Evolutionary conservation across 2,888 invertebrate genomes (phyloP).

Genomic region (Nineta flava): DNA sequence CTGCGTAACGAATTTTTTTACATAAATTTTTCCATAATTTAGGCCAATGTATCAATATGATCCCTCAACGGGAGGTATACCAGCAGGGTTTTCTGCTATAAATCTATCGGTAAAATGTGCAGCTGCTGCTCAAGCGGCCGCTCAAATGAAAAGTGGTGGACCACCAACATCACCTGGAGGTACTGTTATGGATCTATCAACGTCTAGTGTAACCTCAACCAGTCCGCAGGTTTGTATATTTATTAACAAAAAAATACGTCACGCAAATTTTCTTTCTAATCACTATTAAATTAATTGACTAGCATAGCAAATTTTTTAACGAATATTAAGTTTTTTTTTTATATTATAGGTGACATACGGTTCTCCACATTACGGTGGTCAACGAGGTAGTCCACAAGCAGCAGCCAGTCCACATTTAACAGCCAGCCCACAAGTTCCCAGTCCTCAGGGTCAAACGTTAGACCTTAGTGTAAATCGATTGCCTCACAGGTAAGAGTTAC

Average conservation of each 20-base stretch:
- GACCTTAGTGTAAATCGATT: slow-evolving; percentile 78
- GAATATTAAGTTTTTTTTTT: neutral
- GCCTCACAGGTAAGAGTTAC: slow-evolving; percentile 53
- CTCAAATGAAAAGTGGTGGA: slow-evolving; percentile 39
- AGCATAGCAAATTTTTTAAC: neutral
- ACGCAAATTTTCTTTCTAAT: neutral
- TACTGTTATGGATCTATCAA: slow-evolving; percentile 73
- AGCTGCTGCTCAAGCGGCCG: slow-evolving; percentile 45
- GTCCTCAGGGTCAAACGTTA: slow-evolving; percentile 80
- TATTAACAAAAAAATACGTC: neutral
- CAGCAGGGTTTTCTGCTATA: slow-evolving; percentile 64
- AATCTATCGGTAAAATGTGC: slow-evolving; percentile 76
- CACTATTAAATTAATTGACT: neutral
- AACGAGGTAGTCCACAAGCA: slow-evolving; percentile 67
- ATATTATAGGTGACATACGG: slow-evolving; percentile 53
- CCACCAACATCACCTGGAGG: slow-evolving; percentile 60
- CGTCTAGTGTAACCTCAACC: slow-evolving; percentile 66
- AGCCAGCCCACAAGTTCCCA: slow-evolving; percentile 78
- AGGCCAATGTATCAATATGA: slow-evolving; percentile 76
- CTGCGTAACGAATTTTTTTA: too few relatives aligned
- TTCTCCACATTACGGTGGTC: slow-evolving; percentile 58
- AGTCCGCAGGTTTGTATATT: slow-evolving; percentile 55
- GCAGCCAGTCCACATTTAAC: slow-evolving; percentile 72
- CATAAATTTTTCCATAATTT: slow-evolving; percentile 14
- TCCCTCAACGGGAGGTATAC: slow-evolving; percentile 50